A percentile compares a stretch with the other conserved stretches of the same genome.
These are phyloP conservation scores for Drosophila paramelanica DNA, from an alignment of 2,888 invertebrate genomes.

Conservation along the genomic window DNA sequence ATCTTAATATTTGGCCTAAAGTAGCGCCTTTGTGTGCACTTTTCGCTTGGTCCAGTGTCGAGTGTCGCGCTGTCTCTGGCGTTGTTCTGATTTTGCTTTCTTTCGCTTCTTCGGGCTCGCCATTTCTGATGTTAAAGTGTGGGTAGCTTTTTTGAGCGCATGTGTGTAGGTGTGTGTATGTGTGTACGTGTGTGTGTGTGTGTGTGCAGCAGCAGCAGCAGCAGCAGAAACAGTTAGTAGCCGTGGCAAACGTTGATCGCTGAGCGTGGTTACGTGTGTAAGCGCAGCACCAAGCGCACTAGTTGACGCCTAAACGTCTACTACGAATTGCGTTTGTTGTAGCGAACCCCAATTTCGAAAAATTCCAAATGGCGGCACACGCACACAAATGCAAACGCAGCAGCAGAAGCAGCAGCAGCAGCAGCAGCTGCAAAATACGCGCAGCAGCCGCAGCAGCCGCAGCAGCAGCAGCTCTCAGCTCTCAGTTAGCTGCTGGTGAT, in stretches of 20 bases:
- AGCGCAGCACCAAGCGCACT: slow-evolving; percentile 86
- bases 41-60: slow-evolving; percentile 60
- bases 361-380: slow-evolving; percentile 83
- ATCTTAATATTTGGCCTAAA: slow-evolving; percentile 5
- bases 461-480: slow-evolving; percentile 52
- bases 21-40: slow-evolving; percentile 20
- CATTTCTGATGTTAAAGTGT: slow-evolving; percentile 47
- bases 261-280: slow-evolving; percentile 80
- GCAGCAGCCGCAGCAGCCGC: slow-evolving; percentile 20
- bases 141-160: not conserved
- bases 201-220: slow-evolving; percentile 13
- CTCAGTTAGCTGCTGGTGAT: slow-evolving; percentile 67
- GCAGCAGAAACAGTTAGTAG: slow-evolving; percentile 39
- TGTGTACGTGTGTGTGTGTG: slow-evolving; percentile 13
- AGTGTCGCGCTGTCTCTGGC: slow-evolving; percentile 32
- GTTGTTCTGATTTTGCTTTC: slow-evolving; percentile 66
- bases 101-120: slow-evolving; percentile 50
- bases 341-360: slow-evolving; percentile 85
- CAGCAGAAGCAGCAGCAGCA: slow-evolving; percentile 28
- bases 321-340: slow-evolving; percentile 85
- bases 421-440: slow-evolving; percentile 3
- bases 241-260: slow-evolving; percentile 51
- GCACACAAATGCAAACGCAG: slow-evolving; percentile 46
- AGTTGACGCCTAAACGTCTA: slow-evolving; percentile 86
- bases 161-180: slow-evolving; percentile 4